Conservation (phyloP, 2,113 vertebrate species). For the Calonectris borealis region DNA sequence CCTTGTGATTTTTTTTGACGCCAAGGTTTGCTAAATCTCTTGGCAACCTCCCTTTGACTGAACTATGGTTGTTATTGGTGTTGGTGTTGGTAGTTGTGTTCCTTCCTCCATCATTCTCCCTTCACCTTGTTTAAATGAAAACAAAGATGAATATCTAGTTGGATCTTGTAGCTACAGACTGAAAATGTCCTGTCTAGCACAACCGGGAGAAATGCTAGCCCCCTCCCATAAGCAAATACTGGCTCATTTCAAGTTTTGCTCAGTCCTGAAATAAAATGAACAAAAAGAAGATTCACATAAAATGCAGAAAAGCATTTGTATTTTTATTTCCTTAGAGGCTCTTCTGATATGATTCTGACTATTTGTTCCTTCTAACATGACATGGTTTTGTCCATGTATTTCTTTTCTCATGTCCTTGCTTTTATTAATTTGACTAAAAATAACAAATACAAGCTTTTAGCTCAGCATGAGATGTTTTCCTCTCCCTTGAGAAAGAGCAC, state of each 20-base stretch:
- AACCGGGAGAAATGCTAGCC: neutral
- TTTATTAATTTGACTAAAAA: constrained; percentile 47
- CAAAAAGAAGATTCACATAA: neutral
- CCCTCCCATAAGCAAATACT: neutral
- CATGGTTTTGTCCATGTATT: neutral
- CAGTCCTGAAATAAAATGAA: neutral
- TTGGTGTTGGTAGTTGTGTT: neutral
- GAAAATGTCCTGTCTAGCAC: neutral
- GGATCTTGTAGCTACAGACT: neutral
- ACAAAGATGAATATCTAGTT: neutral
- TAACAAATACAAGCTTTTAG: constrained; percentile 19
- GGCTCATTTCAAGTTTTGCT: neutral
- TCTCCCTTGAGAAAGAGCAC: constrained; percentile 18
- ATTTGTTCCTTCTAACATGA: neutral
- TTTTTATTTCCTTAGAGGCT: neutral
- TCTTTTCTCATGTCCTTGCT: neutral
- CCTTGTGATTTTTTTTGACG: neutral
- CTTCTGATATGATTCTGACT: neutral
- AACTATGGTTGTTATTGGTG: neutral
- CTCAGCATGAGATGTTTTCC: neutral
- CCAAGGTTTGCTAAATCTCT: neutral
- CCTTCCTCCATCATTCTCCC: neutral
- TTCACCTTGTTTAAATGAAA: neutral
- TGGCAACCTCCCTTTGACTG: neutral
- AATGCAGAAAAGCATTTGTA: neutral